Base-by-base conservation (phyloP, 1,140 invertebrate genomes). In the Chironomus tepperi region DNA sequence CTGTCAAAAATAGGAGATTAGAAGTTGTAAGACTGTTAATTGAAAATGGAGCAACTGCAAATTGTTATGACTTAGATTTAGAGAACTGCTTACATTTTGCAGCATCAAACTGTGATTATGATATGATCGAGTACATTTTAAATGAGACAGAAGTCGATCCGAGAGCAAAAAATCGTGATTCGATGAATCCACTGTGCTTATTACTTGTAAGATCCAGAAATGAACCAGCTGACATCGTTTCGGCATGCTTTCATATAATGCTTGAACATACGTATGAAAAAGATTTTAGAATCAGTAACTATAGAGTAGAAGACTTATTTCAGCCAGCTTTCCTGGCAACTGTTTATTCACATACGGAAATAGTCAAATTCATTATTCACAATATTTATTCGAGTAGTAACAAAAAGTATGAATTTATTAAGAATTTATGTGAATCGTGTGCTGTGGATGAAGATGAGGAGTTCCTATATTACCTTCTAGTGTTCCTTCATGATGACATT, bases 371-470 rank as follows among this genome's bases (percentile, higher is more conserved):
- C 7, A 70, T 70, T 1, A 70, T 70, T 12, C 19, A 19, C 18
- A 70, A 70, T 19, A 70, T 70, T 70, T 70, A 70, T 70, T 70
- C 65, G 18, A 21, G 9, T 21, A 70, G 19, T 18, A 70, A 70
- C 18, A 18, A 15, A 18, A 70, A 70, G 18, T 70, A 70, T 19
- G 65, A 70, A 70, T 21, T 70, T 70, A 70, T 70, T 10, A 70
- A 19, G 10, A 18, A 70, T 18, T 70, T 70, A 16, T 57, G 47
- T 15, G 19, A 70, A 18, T 6, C 19, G 18, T 19, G 19, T 19
- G 2, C 65, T 18, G n/a, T 19, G n/a, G 65, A 70, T 70, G 65
- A 18, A 1, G 65, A 70, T 8, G 16, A 18, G 7, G 65, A 70
- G 19, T 70, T 19, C 19, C 16, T 70, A 7, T 70, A 70, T 21